These are phyloP conservation scores for Noctilio leporinus DNA, from an alignment of 2,113 vertebrate genomes.

Conservation along the genomic window DNA sequence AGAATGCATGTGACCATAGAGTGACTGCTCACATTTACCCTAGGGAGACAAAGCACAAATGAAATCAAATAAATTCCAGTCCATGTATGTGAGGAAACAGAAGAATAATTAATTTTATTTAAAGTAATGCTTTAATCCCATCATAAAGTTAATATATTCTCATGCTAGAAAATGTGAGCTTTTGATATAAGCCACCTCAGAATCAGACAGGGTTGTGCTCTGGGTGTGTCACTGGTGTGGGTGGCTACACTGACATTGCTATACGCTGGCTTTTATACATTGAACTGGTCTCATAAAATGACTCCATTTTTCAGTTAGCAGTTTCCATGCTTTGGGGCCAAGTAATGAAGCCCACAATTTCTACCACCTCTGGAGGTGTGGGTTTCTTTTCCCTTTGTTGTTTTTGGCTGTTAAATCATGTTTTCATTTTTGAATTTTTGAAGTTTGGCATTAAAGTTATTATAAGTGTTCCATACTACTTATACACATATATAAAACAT, in stretches of 20 bases:
- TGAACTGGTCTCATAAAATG: too few relatives aligned
- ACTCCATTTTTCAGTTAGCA: not conserved
- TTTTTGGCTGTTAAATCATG: not conserved
- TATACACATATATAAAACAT: too few relatives aligned
- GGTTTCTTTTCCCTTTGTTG: not conserved
- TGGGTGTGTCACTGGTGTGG: fast-evolving
- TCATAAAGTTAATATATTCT: not conserved
- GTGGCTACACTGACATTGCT: not conserved
- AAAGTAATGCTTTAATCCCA: not conserved
- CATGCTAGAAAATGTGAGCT: not conserved
- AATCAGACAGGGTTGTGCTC: not conserved
- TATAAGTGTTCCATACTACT: too few relatives aligned
- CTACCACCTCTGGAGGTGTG: not conserved
- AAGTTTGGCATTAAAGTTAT: not conserved
- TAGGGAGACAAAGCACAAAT: slow-evolving; percentile 48
- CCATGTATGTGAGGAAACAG: not conserved
- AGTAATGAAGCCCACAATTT: not conserved
- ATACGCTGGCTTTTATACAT: not conserved
- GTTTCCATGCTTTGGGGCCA: not conserved
- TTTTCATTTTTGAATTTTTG: not conserved
- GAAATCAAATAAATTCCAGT: not conserved
- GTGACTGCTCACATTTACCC: slow-evolving; percentile 77
- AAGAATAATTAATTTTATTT: not conserved
- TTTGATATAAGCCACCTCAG: not conserved
- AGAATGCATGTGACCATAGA: slow-evolving; percentile 83